A percentile compares a stretch with the other conserved stretches of the same genome.
These are phyloP conservation scores for Cyphotilapia sp. DNA, from an alignment of 2,113 vertebrate genomes.

Conservation along the genomic window DNA sequence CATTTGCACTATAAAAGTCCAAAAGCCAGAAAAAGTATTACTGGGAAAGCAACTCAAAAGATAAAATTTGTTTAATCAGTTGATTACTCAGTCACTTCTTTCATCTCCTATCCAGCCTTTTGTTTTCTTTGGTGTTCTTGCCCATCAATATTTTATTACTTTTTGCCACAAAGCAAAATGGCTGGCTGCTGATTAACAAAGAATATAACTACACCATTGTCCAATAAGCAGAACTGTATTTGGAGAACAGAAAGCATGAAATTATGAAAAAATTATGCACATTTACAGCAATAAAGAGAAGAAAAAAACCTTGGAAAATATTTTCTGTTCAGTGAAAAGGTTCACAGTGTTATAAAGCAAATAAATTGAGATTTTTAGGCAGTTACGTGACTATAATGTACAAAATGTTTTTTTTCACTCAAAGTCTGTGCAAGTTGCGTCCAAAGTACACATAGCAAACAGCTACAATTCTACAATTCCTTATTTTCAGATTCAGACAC, in stretches of 20 bases:
- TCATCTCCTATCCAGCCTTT: background rate
- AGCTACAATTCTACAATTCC: background rate
- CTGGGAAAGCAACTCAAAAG: background rate
- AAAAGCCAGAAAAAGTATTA: background rate
- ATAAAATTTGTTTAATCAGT: background rate
- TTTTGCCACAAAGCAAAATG: background rate
- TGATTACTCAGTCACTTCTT: background rate
- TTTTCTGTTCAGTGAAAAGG: background rate
- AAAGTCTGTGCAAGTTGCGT: slow-evolving; percentile 13
- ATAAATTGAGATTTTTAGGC: background rate
- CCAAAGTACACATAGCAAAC: background rate
- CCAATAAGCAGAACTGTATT: slow-evolving; percentile 29
- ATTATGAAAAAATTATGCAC: slow-evolving; percentile 17
- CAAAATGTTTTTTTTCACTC: slow-evolving; percentile 17
- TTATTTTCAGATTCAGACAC: background rate
- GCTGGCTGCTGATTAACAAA: background rate
- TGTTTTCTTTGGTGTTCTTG: background rate
- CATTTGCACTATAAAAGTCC: background rate
- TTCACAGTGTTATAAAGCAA: background rate
- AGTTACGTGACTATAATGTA: background rate
- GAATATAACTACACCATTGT: background rate
- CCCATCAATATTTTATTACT: background rate
- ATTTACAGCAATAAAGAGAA: background rate
- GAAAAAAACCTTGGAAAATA: background rate
- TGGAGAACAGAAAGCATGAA: background rate